Evolutionary conservation across 2,888 invertebrate species (phyloP).

Genomic region (Candidula unifasciata): DNA sequence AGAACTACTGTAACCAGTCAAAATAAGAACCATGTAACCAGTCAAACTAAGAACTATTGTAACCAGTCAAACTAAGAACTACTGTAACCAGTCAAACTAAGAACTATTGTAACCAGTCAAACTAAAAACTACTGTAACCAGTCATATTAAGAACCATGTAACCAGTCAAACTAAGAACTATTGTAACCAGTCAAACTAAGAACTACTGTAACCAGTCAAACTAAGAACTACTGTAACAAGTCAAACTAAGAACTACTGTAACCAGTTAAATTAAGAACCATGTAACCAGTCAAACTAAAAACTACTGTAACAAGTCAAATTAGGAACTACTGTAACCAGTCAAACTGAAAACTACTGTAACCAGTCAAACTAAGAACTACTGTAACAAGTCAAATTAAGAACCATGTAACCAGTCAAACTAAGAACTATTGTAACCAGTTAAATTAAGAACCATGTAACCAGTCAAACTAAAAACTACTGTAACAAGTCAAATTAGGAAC

Average conservation of each 20-base stretch:
- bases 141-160: not conserved
- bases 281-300: not conserved
- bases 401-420: not conserved
- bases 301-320: not conserved
- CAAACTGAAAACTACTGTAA: not conserved
- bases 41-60: not conserved
- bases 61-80: not conserved
- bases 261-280: not conserved
- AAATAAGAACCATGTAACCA: not conserved
- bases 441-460: not conserved
- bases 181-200: not conserved
- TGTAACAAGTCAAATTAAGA: not conserved
- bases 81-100: not conserved
- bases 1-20: not conserved
- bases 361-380: not conserved
- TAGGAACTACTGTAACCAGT: not conserved
- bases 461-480: not conserved
- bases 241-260: not conserved
- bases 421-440: not conserved
- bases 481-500: not conserved
- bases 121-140: not conserved
- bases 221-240: not conserved
- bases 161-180: not conserved
- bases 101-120: not conserved
- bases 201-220: not conserved